Evolutionary conservation across 2,888 invertebrate species (phyloP).

Genomic region (Amblyteles armatorius): DNA sequence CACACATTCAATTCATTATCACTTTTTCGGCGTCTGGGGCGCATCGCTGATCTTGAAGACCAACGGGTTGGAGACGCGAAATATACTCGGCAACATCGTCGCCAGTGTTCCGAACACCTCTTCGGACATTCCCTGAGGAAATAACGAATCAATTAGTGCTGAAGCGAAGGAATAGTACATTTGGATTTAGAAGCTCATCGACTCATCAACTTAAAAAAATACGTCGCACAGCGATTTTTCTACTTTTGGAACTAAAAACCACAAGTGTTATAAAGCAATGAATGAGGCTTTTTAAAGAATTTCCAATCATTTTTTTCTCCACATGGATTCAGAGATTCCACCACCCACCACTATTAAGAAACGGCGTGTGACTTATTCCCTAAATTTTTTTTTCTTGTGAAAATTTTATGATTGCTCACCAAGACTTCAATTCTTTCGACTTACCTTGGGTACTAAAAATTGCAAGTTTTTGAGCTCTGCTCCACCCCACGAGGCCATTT

Average conservation of each 20-base stretch:
- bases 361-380: no score
- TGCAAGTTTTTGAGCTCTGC: slow-evolving; percentile 95
- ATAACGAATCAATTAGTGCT: slow-evolving; percentile 48
- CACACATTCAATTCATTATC: slow-evolving; percentile 58
- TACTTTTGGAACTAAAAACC: no score
- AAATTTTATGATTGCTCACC: neutral
- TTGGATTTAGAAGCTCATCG: neutral
- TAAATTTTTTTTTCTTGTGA: no score
- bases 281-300: no score
- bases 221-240: no score
- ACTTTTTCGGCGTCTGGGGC: slow-evolving; percentile 84
- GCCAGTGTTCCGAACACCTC: slow-evolving; percentile 93
- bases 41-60: slow-evolving; percentile 88
- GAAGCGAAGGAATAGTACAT: neutral
- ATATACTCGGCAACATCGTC: slow-evolving; percentile 96
- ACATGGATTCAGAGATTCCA: no score
- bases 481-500: slow-evolving; percentile 97
- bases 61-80: slow-evolving; percentile 97
- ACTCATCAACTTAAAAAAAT: no score
- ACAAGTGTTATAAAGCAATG: no score
- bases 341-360: no score
- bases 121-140: slow-evolving; percentile 90
- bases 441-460: slow-evolving; percentile 93
- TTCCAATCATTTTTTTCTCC: no score
- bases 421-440: slow-evolving; percentile 11